phyloP scores from a whole-genome alignment of 1,140 invertebrate species.

The Idris sp. region DNA sequence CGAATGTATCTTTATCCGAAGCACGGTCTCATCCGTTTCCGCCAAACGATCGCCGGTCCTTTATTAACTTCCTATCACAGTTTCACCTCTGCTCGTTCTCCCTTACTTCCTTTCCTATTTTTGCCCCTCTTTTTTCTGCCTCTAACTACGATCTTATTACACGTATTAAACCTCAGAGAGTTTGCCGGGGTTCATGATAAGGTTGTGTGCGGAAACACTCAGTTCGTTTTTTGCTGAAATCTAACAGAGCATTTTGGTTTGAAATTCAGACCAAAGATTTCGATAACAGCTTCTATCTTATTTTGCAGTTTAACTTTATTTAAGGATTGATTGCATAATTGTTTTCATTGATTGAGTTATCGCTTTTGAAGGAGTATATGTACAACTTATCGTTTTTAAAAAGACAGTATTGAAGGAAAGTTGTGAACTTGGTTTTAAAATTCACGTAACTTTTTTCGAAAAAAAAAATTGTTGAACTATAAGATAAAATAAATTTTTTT shows the following conservation, averaged over 20 bases:
- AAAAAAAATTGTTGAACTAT: too few species aligned
- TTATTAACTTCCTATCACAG: conserved; percentile 59
- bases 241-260: conserved; percentile 3
- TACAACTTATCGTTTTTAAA: too few species aligned
- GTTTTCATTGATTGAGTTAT: too few species aligned
- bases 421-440: too few species aligned
- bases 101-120: conserved; percentile 33
- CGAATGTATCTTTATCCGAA: conserved; percentile 58
- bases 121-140: conserved; percentile 25
- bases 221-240: conserved; percentile 16
- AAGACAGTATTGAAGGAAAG: too few species aligned
- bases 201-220: conserved; percentile 37
- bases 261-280: conserved; percentile 9
- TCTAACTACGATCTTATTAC: conserved; percentile 59
- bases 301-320: neutral
- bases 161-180: conserved; percentile 45
- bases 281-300: neutral
- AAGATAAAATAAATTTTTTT: too few species aligned
- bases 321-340: too few species aligned
- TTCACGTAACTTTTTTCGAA: too few species aligned
- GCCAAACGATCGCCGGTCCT: conserved; percentile 46
- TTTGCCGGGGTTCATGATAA: conserved; percentile 31
- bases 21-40: conserved; percentile 57
- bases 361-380: too few species aligned
- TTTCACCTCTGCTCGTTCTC: conserved; percentile 55